Conservation (phyloP, 2,113 vertebrate species). For the Sterna hirundo region DNA sequence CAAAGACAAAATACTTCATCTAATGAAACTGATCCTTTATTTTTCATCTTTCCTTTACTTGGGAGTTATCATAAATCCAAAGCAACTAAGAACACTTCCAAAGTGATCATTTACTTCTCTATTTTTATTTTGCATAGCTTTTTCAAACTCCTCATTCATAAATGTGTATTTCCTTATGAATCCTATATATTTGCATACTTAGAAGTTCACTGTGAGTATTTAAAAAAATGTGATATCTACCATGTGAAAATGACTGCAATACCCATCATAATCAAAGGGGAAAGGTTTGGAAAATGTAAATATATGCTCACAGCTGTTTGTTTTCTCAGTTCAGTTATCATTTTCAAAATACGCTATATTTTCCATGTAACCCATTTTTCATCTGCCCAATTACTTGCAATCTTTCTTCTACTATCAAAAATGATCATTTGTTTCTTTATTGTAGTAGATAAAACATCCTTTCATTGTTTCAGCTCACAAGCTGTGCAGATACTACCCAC, state of each 20-base stretch:
- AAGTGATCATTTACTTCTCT: neutral
- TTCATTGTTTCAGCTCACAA: slow-evolving; percentile 87
- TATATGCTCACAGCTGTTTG: slow-evolving; percentile 70
- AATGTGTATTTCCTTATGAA: neutral
- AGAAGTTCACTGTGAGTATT: neutral
- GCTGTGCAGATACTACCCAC: slow-evolving; percentile 87
- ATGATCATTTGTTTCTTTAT: slow-evolving; percentile 93
- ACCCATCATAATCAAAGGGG: slow-evolving; percentile 35
- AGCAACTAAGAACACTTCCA: neutral
- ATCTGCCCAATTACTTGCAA: slow-evolving; percentile 86
- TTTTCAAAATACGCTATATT: slow-evolving; percentile 69
- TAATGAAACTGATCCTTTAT: neutral
- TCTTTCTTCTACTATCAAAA: slow-evolving; percentile 79
- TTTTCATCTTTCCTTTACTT: neutral
- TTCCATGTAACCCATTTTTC: slow-evolving; percentile 82
- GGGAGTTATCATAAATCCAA: neutral
- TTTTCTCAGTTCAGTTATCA: slow-evolving; percentile 70
- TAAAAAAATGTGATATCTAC: neutral
- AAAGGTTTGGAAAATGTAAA: slow-evolving; percentile 66
- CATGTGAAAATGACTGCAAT: neutral
- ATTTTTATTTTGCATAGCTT: neutral
- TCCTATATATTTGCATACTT: neutral
- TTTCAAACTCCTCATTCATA: neutral
- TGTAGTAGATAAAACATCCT: slow-evolving; percentile 89
- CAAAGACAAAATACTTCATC: neutral